A percentile compares a stretch with the other conserved stretches of the same genome.
These are phyloP conservation scores for Thinocorus orbignyianus DNA, from an alignment of 2,113 vertebrate genomes.

Conservation along the genomic window DNA sequence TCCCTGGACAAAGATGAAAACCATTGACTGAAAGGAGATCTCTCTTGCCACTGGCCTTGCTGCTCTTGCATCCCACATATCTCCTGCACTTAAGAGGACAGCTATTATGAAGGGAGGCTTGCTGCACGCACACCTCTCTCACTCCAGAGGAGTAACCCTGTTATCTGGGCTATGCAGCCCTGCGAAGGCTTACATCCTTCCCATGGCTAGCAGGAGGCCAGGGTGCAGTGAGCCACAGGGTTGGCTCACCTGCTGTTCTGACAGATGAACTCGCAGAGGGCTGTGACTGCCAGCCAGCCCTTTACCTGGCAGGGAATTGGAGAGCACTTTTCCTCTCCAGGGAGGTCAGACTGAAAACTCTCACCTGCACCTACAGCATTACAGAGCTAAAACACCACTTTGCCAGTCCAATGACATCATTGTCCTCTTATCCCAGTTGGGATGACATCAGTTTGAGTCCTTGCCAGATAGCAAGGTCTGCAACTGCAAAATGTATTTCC, in stretches of 20 bases:
- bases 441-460: background rate
- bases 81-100: background rate
- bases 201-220: background rate
- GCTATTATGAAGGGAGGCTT: rapidly evolving
- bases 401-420: background rate
- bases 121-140: background rate
- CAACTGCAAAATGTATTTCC: background rate
- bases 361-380: background rate
- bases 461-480: background rate
- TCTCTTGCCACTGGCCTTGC: background rate
- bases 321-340: background rate
- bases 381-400: background rate
- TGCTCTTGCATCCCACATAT: background rate
- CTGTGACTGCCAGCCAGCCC: background rate
- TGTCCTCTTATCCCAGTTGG: background rate
- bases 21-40: background rate
- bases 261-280: background rate
- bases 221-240: rapidly evolving
- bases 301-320: background rate
- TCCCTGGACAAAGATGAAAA: background rate
- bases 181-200: background rate
- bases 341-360: background rate
- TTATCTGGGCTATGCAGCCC: background rate
- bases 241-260: background rate
- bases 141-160: background rate